Evolutionary conservation across 2,797 vertebrate genomes (phyloP).

Genomic region (Cirrhinus mrigala): DNA sequence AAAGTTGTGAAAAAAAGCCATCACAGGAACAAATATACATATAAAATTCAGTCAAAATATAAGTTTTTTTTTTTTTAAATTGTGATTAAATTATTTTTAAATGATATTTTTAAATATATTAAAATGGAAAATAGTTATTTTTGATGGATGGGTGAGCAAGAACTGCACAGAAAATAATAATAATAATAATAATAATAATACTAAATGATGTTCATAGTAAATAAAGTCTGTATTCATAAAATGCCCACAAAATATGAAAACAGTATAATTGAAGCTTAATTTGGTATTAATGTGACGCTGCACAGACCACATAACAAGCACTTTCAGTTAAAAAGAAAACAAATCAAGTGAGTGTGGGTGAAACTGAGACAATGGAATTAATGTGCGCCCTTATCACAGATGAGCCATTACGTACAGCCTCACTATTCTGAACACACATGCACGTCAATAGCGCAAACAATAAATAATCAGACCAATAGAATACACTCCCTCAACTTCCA

Average conservation of each 20-base stretch:
- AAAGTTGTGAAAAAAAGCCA: background rate
- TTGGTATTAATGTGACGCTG: slow-evolving; percentile 15
- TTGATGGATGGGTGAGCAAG: no score
- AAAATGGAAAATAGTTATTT: background rate
- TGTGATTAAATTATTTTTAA: no score
- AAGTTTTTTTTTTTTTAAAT: no score
- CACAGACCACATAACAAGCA: slow-evolving; percentile 30
- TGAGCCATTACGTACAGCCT: slow-evolving; percentile 89
- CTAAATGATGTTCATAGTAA: background rate
- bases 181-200: background rate
- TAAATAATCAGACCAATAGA: slow-evolving; percentile 93
- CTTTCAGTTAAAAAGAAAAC: slow-evolving; percentile 37
- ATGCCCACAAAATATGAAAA: background rate
- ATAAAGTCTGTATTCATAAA: slow-evolving; percentile 4
- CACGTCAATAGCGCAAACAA: slow-evolving; percentile 86
- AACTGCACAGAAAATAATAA: background rate
- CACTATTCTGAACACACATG: slow-evolving; percentile 86
- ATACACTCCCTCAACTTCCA: slow-evolving; percentile 88
- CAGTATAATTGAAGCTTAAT: background rate
- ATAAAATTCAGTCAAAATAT: background rate
- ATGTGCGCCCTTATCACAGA: slow-evolving; percentile 88
- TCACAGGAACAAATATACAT: background rate
- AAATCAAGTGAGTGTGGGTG: slow-evolving; percentile 75
- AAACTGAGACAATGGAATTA: slow-evolving; percentile 91
- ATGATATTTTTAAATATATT: no score